Base-by-base conservation (phyloP, 2,888 invertebrate species). In the Hypercompe scribonia region DNA sequence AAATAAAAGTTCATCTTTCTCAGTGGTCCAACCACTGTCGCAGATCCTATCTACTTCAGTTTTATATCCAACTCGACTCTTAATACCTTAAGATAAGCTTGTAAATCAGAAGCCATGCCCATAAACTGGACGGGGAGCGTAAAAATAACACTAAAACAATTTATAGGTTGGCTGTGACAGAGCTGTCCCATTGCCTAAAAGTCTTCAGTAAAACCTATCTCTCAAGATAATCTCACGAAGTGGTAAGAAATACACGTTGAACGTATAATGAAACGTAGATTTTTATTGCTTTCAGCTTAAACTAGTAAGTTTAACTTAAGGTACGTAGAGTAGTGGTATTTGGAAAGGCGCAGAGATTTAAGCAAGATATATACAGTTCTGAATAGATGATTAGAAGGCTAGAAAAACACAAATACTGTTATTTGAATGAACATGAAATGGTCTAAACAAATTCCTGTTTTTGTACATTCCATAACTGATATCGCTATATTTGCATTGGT, bases 131-230 rank as follows among this genome's bases (percentile, higher is more conserved):
- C 78, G 66, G 70, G 63, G 78, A 71, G 80, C 80, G 76, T 83
- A 83, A 83, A 81, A 83, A 83, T 81, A 76, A 80, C 68, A 81
- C 78, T 83, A 81, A 83, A 83, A 80, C 77, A 81, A 80, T 83
- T 83, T 78, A 83, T 83, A 69, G 50, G 83, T 34, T 78, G 76
- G 58, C 72, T 71, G 78, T 78, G 82, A 83, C 80, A 78, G 77
- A 77, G 65, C 74, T 73, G 46, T 68, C 77, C 77, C 67, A 81
- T 83, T 83, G 75, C 69, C 81, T 81, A 77, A 83, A 77, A 81
- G 83, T 80, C 69, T 82, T 72, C 65, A 76, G 76, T 72, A 72
- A 74, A 83, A 81, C 81, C 70, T 83, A 83, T 83, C 83, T 68
- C 64, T 61, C 10, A 65, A 75, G 69, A 78, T 78, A 80, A 82